phyloP scores from a whole-genome alignment of 2,113 vertebrate genomes.

The Ailuropoda melanoleuca region DNA sequence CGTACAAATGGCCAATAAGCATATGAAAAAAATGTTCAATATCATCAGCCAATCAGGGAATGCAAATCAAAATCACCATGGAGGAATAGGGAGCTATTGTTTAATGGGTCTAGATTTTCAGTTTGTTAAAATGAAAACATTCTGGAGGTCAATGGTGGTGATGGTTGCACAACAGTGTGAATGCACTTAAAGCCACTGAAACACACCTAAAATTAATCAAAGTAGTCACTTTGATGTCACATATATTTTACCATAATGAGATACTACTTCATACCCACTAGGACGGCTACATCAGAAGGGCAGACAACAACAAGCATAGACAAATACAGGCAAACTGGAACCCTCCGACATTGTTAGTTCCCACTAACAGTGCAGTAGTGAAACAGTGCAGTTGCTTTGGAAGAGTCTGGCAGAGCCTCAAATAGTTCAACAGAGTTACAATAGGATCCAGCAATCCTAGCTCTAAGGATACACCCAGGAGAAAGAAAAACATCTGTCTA shows the following conservation, averaged over 20 bases:
- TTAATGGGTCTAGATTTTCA: not conserved
- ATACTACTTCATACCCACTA: not conserved
- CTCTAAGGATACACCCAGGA: not conserved
- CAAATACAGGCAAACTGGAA: not conserved
- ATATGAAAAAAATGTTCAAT: not conserved
- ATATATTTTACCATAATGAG: not conserved
- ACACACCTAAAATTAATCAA: not conserved
- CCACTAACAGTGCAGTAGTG: too few species aligned
- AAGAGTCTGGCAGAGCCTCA: not conserved
- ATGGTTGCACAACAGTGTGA: not conserved
- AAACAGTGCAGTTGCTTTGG: not conserved
- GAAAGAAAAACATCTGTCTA: not conserved
- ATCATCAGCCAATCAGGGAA: not conserved
- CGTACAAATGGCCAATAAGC: not conserved
- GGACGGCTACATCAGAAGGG: not conserved
- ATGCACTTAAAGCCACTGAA: not conserved
- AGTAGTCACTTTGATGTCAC: not conserved
- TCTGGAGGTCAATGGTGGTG: not conserved
- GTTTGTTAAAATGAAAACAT: not conserved
- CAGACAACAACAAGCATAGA: not conserved
- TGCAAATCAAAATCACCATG: not conserved
- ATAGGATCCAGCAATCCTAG: not conserved
- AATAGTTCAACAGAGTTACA: not conserved
- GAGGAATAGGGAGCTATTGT: not conserved
- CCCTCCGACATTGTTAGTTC: not conserved